These are phyloP conservation scores for Scaptomyza reducta DNA, from an alignment of 2,888 invertebrate species.

Conservation along the genomic window DNA sequence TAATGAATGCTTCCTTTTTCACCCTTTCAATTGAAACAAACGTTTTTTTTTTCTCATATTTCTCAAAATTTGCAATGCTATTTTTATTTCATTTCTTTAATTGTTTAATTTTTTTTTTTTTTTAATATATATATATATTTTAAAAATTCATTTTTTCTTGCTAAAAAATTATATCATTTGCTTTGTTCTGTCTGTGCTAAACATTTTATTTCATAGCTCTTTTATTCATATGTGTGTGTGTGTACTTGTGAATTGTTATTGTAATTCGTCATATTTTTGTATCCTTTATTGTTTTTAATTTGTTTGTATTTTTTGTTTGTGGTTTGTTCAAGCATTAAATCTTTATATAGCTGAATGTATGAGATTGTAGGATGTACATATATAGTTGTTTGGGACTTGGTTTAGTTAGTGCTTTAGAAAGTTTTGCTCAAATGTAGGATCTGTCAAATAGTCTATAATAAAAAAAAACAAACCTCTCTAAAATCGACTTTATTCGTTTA, in stretches of 20 bases:
- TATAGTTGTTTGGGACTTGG: conserved; percentile 19
- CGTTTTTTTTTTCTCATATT: conserved; percentile 13
- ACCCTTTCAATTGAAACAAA: conserved; percentile 18
- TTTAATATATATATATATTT: conserved; percentile 26
- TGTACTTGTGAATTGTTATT: conserved; percentile 48
- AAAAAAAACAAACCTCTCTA: conserved; percentile 5
- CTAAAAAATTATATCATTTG: conserved; percentile 65
- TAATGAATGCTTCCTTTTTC: neutral
- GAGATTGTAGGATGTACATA: conserved; percentile 38
- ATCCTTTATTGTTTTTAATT: neutral
- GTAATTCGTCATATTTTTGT: conserved; percentile 58
- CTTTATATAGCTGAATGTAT: conserved; percentile 25
- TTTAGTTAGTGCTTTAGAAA: conserved; percentile 44
- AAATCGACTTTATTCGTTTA: conserved; percentile 16
- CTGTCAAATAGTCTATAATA: conserved; percentile 17
- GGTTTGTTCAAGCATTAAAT: conserved; percentile 34
- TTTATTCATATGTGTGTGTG: conserved; percentile 32
- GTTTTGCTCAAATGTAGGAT: conserved; percentile 34
- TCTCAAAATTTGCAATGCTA: conserved; percentile 52
- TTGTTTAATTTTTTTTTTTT: conserved; percentile 28
- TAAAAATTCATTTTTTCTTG: conserved; percentile 53
- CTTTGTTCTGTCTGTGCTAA: conserved; percentile 45
- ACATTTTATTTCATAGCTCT: conserved; percentile 41
- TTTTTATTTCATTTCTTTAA: conserved; percentile 48
- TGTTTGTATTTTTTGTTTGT: conserved; percentile 4